phyloP scores from a whole-genome alignment of 2,113 vertebrate species.

The Coregonus clupeaformis region DNA sequence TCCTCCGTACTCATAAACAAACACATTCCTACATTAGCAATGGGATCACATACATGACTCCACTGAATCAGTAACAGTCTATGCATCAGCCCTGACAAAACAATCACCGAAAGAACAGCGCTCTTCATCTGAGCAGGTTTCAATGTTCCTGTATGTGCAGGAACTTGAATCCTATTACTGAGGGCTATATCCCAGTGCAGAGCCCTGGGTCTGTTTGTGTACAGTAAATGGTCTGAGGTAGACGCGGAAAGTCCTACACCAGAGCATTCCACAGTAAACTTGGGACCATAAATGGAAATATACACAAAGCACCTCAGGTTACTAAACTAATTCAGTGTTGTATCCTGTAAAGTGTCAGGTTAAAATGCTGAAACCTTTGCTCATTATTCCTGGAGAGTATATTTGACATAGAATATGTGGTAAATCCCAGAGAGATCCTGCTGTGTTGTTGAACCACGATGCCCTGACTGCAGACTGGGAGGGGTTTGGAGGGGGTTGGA shows the following conservation, averaged over 20 bases:
- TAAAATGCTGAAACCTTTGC: conserved; percentile 24
- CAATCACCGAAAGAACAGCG: not conserved
- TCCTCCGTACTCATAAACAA: not conserved
- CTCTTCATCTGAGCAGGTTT: not conserved
- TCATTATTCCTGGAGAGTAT: conserved; percentile 52
- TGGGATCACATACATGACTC: not conserved
- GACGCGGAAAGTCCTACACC: not conserved
- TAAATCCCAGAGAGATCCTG: conserved; percentile 60
- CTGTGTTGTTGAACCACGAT: conserved; percentile 30
- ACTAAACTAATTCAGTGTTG: conserved; percentile 16
- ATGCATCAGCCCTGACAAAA: conserved; percentile 10
- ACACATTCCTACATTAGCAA: not conserved
- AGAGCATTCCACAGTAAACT: conserved; percentile 4
- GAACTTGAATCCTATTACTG: conserved; percentile 15
- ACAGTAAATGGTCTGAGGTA: too few species aligned
- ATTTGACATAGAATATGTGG: conserved; percentile 56
- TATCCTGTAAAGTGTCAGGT: conserved; percentile 37
- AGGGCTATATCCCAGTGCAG: conserved; percentile 11
- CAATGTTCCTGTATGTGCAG: too few species aligned
- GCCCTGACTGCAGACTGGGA: conserved; percentile 23
- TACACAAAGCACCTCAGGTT: conserved; percentile 28
- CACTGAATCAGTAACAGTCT: not conserved
- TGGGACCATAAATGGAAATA: conserved; percentile 37
- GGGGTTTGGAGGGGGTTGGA: conserved; percentile 16
- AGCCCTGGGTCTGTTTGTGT: not conserved